phyloP scores from a whole-genome alignment of 2,113 vertebrate species.

The Paraplagusia blochii region DNA sequence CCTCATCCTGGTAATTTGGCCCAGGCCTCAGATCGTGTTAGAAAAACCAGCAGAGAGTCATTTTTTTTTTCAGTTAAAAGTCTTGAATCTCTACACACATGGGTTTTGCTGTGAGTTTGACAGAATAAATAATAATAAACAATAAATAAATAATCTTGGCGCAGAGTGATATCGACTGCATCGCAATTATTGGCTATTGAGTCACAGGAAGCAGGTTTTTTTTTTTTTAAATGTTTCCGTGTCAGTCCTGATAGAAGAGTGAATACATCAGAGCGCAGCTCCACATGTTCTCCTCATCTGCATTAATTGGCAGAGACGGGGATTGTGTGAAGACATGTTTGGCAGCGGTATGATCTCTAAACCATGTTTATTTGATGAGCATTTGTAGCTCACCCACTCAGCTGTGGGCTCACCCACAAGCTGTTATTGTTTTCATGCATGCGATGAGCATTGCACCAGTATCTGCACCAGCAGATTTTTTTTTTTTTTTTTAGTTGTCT shows the following conservation, averaged over 20 bases:
- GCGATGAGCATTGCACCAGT: constrained; percentile 53
- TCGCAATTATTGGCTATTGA: not conserved
- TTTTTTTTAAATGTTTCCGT: constrained; percentile 28
- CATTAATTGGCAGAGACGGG: constrained; percentile 55
- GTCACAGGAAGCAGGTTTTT: constrained; percentile 8
- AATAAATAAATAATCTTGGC: not conserved
- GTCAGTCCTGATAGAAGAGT: constrained; percentile 45
- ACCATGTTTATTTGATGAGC: constrained; percentile 65
- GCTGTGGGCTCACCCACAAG: constrained; percentile 55
- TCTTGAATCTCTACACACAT: not conserved
- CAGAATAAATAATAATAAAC: not conserved
- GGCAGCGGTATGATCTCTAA: constrained; percentile 47
- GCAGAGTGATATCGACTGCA: not conserved
- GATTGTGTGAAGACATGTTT: constrained; percentile 63
- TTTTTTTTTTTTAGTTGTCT: too few species aligned
- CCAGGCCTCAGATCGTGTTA: too few species aligned
- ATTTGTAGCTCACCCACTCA: constrained; percentile 65
- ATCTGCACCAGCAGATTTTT: constrained; percentile 48
- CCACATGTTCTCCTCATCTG: constrained; percentile 64
- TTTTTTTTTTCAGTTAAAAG: not conserved
- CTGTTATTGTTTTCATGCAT: constrained; percentile 57
- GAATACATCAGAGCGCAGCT: constrained; percentile 48
- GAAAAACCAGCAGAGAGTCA: too few species aligned
- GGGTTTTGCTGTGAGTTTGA: not conserved
- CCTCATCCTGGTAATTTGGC: too few species aligned